phyloP scores from a whole-genome alignment of 2,888 invertebrate genomes.

The Himalopsyche anomala region DNA sequence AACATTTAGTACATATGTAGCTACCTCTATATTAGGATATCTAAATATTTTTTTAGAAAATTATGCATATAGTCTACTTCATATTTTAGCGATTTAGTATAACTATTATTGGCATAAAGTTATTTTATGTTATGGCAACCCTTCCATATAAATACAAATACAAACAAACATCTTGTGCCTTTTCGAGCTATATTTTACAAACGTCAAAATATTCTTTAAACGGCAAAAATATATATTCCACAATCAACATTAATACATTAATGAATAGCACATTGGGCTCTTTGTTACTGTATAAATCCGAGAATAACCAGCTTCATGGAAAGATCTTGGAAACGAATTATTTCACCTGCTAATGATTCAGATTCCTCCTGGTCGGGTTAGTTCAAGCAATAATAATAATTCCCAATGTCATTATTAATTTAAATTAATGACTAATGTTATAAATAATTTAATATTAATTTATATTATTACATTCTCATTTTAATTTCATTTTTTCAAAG shows the following conservation, averaged over 20 bases:
- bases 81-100: no score
- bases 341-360: conserved; percentile 56
- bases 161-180: neutral
- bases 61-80: no score
- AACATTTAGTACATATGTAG: no score
- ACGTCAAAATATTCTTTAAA: neutral
- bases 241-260: neutral
- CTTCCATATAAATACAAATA: neutral
- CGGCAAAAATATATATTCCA: neutral
- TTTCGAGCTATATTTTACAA: neutral
- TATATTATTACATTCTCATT: no score
- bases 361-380: conserved; percentile 59
- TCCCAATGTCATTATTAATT: neutral
- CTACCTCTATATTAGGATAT: no score
- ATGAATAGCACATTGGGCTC: neutral
- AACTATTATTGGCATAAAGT: neutral
- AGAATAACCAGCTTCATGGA: conserved; percentile 47
- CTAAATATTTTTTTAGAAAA: no score
- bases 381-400: neutral
- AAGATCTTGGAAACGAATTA: conserved; percentile 61
- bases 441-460: no score
- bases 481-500: no score
- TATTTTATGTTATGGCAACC: neutral
- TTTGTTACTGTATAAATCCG: neutral
- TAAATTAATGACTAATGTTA: no score